A percentile compares a stretch with the other conserved stretches of the same genome.
Conservation (phyloP, 2,113 vertebrate genomes). For the Centrocercus urophasianus region DNA sequence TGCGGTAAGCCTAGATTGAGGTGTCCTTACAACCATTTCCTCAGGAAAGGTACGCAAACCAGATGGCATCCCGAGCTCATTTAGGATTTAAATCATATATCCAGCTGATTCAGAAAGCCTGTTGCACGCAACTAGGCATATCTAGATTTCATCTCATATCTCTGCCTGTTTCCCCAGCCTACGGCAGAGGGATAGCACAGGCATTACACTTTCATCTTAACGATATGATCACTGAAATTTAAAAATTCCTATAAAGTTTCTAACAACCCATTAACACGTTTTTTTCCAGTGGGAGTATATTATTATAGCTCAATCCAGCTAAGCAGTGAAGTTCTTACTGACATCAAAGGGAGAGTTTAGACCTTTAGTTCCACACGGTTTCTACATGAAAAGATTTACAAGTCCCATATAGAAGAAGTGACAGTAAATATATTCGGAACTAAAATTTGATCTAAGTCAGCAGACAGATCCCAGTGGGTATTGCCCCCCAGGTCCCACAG, state of each 20-base stretch:
- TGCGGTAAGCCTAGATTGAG: conserved; percentile 3
- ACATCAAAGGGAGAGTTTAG: conserved; percentile 43
- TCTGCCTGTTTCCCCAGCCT: neutral
- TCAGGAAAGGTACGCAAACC: neutral
- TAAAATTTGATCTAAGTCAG: conserved; percentile 22
- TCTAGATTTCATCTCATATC: conserved; percentile 17
- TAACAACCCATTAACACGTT: neutral
- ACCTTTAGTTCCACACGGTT: conserved; percentile 53
- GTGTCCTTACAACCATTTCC: neutral
- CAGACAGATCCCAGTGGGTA: neutral
- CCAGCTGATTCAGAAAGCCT: conserved; percentile 3
- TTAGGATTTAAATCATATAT: neutral
- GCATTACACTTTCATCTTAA: neutral
- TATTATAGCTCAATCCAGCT: neutral
- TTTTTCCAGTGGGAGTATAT: neutral
- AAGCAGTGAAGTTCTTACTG: conserved; percentile 21
- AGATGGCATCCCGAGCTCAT: neutral
- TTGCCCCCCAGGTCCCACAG: neutral
- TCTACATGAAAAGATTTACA: conserved; percentile 60
- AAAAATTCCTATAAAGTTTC: conserved; percentile 3
- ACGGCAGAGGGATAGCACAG: neutral
- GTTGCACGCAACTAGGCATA: neutral
- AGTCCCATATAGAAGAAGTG: conserved; percentile 33
- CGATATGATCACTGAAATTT: neutral
- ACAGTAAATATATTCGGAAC: conserved; percentile 58